These are phyloP conservation scores for Drosophila sechellia DNA, from an alignment of 1,140 invertebrate genomes.

Conservation along the genomic window DNA sequence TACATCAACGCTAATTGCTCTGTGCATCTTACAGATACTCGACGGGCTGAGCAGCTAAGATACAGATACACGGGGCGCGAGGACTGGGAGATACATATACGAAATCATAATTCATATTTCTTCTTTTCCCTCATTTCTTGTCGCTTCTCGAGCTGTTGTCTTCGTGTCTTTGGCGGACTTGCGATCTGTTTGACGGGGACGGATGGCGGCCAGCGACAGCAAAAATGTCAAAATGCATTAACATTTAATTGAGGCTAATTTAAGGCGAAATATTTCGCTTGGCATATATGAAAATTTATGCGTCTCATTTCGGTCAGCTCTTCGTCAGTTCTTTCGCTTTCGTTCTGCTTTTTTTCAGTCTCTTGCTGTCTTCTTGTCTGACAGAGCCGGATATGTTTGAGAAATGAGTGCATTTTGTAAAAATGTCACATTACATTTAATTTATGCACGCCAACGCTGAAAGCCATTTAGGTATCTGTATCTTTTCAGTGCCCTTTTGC, in stretches of 20 bases:
- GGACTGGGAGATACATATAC: conserved; percentile 39
- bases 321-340: conserved; percentile 26
- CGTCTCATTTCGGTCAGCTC: conserved; percentile 65
- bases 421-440: conserved; percentile 84
- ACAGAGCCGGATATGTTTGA: conserved; percentile 71
- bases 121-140: conserved; percentile 17
- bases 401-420: conserved; percentile 84
- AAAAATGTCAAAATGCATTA: conserved; percentile 85
- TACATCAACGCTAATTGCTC: conserved; percentile 81
- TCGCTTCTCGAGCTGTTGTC: conserved; percentile 4
- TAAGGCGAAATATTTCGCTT: conserved; percentile 82
- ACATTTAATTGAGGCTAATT: conserved; percentile 85
- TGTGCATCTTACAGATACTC: conserved; percentile 67
- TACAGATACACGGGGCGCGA: conserved; percentile 34
- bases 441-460: conserved; percentile 73
- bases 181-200: conserved; percentile 42
- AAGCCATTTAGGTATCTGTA: conserved; percentile 32
- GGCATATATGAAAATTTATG: conserved; percentile 81
- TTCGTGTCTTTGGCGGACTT: conserved; percentile 30
- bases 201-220: conserved; percentile 33
- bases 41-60: conserved; percentile 20
- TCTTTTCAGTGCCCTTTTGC: conserved; percentile 26
- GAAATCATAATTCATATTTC: conserved; percentile 79
- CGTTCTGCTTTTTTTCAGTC: conserved; percentile 3
- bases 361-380: conserved; percentile 15